Conservation (phyloP, 2,888 invertebrate genomes). For the Myathropa florea region DNA sequence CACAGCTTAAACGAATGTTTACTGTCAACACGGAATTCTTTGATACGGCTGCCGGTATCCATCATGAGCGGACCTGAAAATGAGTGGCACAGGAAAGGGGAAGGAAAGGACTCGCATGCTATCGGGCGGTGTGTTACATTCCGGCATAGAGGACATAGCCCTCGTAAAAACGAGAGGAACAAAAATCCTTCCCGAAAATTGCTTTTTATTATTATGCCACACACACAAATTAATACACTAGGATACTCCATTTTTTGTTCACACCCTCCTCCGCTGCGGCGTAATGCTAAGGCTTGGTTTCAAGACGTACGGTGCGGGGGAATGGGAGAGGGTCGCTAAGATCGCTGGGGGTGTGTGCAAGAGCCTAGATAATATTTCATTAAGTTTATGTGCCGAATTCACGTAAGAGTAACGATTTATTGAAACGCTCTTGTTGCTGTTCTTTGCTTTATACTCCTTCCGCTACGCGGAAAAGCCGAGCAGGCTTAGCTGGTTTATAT, state of each 20-base stretch:
- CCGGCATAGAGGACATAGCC: conserved; percentile 32
- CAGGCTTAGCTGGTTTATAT: not conserved
- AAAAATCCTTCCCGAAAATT: conserved; percentile 58
- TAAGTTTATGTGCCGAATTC: conserved; percentile 67
- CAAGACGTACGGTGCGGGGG: not conserved
- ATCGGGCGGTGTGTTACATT: conserved; percentile 63
- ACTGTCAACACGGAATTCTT: conserved; percentile 70
- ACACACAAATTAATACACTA: conserved; percentile 51
- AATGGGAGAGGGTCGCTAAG: not conserved
- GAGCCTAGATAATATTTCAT: conserved; percentile 64
- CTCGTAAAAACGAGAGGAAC: conserved; percentile 52
- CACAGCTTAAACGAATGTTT: conserved; percentile 71
- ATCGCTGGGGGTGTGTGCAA: conserved; percentile 46
- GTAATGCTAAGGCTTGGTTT: conserved; percentile 40
- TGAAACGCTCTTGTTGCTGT: conserved; percentile 34
- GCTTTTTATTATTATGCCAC: conserved; percentile 60
- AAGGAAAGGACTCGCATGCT: conserved; percentile 55
- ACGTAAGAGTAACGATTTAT: conserved; percentile 67
- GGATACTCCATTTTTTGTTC: not conserved
- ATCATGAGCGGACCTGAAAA: conserved; percentile 43
- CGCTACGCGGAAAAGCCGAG: not conserved
- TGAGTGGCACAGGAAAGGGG: not conserved
- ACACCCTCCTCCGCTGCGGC: not conserved
- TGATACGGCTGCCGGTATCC: conserved; percentile 60
- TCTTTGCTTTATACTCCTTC: not conserved